These are phyloP conservation scores for Diabrotica balteata DNA, from an alignment of 2,888 invertebrate genomes.

Conservation along the genomic window DNA sequence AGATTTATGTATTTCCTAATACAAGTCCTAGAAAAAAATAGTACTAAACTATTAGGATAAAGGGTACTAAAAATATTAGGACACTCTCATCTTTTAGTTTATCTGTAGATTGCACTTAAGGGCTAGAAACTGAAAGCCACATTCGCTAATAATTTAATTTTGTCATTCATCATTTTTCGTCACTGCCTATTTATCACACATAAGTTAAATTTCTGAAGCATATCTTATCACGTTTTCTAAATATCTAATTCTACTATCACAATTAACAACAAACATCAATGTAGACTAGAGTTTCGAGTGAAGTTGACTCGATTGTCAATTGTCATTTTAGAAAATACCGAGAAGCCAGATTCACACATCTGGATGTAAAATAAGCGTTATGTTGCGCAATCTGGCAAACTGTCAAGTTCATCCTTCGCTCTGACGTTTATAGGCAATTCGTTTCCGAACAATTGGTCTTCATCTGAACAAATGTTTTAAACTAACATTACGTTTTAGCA, in stretches of 20 bases:
- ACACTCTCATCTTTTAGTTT: no score
- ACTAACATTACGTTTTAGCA: no score
- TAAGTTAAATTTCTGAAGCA: conserved; percentile 24
- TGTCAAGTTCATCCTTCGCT: conserved; percentile 25
- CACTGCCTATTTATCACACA: no score
- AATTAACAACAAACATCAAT: conserved; percentile 53
- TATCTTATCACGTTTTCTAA: conserved; percentile 35
- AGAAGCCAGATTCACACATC: conserved; percentile 1
- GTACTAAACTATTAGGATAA: no score
- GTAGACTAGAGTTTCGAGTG: conserved; percentile 29
- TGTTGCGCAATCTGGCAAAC: conserved; percentile 9
- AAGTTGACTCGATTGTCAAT: conserved; percentile 28
- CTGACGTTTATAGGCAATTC: conserved; percentile 24
- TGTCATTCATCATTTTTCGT: no score
- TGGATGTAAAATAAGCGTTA: conserved; percentile 3
- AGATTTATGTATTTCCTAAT: no score
- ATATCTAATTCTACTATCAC: conserved; percentile 52
- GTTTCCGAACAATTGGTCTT: not conserved
- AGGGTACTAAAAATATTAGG: no score
- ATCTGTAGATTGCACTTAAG: no score
- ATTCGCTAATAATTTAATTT: no score
- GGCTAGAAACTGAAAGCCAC: no score
- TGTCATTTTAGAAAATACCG: not conserved
- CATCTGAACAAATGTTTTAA: not conserved
- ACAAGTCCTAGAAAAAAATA: no score